Conservation (phyloP, 2,797 vertebrate species). For the Takifugu ocellatus region DNA sequence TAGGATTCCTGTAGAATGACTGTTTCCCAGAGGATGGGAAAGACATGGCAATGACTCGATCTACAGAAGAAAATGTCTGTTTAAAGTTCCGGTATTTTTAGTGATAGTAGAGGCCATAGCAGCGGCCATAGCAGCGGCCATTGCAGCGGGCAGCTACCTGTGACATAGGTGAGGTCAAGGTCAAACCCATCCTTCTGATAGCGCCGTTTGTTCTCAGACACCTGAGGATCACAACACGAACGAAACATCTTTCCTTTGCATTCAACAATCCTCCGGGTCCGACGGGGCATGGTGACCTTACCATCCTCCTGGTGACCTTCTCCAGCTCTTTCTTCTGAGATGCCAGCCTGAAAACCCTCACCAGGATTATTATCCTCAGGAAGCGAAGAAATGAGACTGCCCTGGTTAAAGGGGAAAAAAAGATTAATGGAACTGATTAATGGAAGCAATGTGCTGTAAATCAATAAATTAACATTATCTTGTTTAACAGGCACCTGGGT, state of each 20-base stretch:
- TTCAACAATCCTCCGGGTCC: neutral
- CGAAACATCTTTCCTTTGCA: neutral
- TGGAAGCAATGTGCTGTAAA: neutral
- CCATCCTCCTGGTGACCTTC: slow-evolving; percentile 88
- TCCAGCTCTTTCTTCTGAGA: slow-evolving; percentile 88
- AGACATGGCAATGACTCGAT: slow-evolving; percentile 95
- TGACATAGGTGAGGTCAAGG: slow-evolving; percentile 94
- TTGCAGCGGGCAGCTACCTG: slow-evolving; percentile 70
- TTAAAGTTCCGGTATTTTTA: no score
- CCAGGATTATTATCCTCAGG: slow-evolving; percentile 85
- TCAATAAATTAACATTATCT: neutral
- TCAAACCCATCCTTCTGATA: slow-evolving; percentile 95
- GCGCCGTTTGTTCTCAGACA: slow-evolving; percentile 94
- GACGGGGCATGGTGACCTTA: slow-evolving; percentile 54
- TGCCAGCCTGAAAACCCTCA: slow-evolving; percentile 87
- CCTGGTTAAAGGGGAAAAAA: slow-evolving; percentile 60
- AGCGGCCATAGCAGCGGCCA: neutral
- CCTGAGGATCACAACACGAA: slow-evolving; percentile 59
- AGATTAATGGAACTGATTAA: neutral
- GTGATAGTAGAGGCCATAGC: neutral
- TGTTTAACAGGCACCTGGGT: slow-evolving; percentile 76
- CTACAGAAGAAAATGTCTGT: slow-evolving; percentile 61
- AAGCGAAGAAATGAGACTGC: slow-evolving; percentile 77
- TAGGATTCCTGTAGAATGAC: slow-evolving; percentile 93
- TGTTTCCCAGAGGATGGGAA: slow-evolving; percentile 94